Evolutionary conservation across 2,113 vertebrate genomes (phyloP).

Genomic region (Coptodon rendalli): DNA sequence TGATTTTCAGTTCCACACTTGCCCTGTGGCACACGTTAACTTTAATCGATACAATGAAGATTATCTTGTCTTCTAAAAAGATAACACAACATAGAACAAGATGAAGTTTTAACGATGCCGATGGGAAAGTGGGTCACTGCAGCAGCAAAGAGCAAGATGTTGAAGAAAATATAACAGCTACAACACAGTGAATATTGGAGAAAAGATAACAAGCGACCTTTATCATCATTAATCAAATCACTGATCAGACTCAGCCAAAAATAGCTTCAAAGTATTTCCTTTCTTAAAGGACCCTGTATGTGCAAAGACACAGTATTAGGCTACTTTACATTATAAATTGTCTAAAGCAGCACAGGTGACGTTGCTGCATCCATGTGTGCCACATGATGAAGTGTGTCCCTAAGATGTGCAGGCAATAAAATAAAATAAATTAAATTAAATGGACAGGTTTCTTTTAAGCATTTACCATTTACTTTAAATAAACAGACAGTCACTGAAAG

Average conservation of each 20-base stretch:
- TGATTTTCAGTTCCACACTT: neutral
- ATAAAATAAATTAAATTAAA: fast-evolving
- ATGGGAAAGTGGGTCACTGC: conserved; percentile 22
- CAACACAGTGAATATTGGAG: neutral
- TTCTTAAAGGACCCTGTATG: neutral
- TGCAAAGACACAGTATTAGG: neutral
- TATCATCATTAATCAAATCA: neutral
- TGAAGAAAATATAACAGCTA: neutral
- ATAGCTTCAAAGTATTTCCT: neutral
- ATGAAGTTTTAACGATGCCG: conserved; percentile 1
- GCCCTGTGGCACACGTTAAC: neutral
- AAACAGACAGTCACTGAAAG: neutral
- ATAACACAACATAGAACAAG: conserved; percentile 15
- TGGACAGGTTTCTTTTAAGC: neutral
- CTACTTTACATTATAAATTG: neutral
- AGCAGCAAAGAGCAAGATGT: neutral
- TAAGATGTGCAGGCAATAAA: neutral
- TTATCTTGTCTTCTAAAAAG: conserved; percentile 17
- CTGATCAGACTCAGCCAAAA: neutral
- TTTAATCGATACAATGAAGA: conserved; percentile 17
- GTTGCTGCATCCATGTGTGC: fast-evolving
- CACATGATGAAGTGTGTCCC: neutral
- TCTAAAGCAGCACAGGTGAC: fast-evolving
- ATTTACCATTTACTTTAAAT: neutral
- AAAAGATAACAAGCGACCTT: neutral